Evolutionary conservation across 2,113 vertebrate genomes (phyloP).

Genomic region (Macquaria australasica): DNA sequence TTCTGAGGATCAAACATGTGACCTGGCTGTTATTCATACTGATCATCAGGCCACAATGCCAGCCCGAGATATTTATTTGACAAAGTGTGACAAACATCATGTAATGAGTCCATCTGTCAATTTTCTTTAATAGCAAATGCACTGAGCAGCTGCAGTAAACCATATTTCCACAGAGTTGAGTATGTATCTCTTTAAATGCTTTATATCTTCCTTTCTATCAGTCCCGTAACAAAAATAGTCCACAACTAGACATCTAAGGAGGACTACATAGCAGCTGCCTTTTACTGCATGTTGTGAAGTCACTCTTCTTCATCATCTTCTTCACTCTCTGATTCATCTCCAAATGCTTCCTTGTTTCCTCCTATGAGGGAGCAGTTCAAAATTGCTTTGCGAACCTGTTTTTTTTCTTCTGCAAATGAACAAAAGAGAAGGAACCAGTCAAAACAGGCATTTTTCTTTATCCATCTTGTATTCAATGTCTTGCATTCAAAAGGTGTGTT

Average conservation of each 20-base stretch:
- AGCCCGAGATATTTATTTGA: background rate
- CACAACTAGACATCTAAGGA: background rate
- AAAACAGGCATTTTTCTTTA: background rate
- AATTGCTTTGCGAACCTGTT: slow-evolving; percentile 85
- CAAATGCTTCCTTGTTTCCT: slow-evolving; percentile 70
- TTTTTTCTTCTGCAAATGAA: slow-evolving; percentile 85
- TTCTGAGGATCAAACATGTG: background rate
- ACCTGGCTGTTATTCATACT: background rate
- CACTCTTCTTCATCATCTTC: slow-evolving; percentile 73
- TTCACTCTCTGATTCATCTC: slow-evolving; percentile 68
- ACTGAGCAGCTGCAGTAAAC: background rate
- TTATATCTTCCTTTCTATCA: background rate
- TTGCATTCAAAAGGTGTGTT: background rate
- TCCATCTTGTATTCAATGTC: background rate
- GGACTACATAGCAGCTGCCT: background rate
- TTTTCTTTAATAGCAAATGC: background rate
- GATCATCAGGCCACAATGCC: background rate
- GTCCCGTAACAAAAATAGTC: background rate
- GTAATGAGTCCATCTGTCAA: background rate
- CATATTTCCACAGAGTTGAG: background rate
- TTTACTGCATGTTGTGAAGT: slow-evolving; percentile 4
- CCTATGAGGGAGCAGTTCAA: slow-evolving; percentile 83
- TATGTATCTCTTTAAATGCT: background rate
- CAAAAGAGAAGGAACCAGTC: background rate
- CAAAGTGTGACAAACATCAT: background rate